phyloP scores from a whole-genome alignment of 92 coral and sea anemone genomes.

The Porites cylindrica region DNA sequence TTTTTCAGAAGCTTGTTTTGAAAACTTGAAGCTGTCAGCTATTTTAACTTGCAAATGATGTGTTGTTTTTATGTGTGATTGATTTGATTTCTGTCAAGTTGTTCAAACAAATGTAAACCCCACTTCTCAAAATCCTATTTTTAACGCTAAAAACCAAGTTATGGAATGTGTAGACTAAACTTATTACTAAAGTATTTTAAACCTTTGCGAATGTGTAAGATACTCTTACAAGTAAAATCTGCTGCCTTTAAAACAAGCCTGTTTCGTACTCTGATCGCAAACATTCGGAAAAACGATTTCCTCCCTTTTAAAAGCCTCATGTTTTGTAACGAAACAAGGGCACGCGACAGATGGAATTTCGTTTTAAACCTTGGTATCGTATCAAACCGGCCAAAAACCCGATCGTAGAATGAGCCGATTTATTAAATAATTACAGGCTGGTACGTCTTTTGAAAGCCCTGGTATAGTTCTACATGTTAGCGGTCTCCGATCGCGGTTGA shows the following conservation, averaged over 20 bases:
- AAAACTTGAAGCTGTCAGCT: slow-evolving; percentile 4
- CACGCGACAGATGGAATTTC: slow-evolving; percentile 8
- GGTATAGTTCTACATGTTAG: background rate
- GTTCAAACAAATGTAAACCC: slow-evolving; percentile 41
- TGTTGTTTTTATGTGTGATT: slow-evolving; percentile 28
- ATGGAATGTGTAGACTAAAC: slow-evolving; percentile 11
- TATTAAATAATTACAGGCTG: background rate
- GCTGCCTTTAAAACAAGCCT: background rate
- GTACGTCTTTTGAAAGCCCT: background rate
- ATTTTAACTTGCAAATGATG: slow-evolving; percentile 45
- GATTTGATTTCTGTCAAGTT: slow-evolving; percentile 30
- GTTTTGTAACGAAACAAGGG: slow-evolving; percentile 44
- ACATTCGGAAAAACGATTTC: slow-evolving; percentile 33
- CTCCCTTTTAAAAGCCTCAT: slow-evolving; percentile 8
- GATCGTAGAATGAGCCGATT: background rate
- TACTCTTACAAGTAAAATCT: background rate
- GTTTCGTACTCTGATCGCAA: background rate
- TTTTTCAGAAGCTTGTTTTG: background rate
- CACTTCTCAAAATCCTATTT: slow-evolving; percentile 28
- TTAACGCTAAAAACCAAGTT: slow-evolving; percentile 5
- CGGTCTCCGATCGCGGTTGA: background rate
- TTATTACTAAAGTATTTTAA: background rate
- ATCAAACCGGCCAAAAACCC: background rate
- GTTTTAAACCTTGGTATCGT: background rate
- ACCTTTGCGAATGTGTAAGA: slow-evolving; percentile 3